Base-by-base conservation (phyloP, 2,113 vertebrate species). In the Tursiops truncatus region DNA sequence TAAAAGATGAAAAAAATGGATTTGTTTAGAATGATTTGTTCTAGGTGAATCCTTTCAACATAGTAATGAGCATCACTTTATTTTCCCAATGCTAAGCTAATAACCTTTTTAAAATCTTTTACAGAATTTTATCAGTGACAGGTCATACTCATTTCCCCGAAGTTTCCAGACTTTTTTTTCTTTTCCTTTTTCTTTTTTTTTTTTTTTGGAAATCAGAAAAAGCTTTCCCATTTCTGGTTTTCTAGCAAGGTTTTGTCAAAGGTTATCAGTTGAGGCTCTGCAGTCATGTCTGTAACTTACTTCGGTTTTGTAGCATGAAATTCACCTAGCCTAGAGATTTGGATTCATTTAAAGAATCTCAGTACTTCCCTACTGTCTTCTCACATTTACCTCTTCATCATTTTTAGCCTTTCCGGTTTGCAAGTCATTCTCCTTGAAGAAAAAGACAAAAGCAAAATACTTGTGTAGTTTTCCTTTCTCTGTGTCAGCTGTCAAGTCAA, bases 381-480 rank as follows among this genome's bases (percentile, higher is more conserved):
- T 91, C 44, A 95, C 31, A 97, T 96, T 96, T 94, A 58, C 28
- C 26, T 86, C 83, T 94, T 97, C 90, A 94, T 97, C 92, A 94
- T 60, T 96, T 97, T 92, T 92, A 95, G 25, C 63, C 50, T 93
- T 94, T 95, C 63, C 4, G 0, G 41, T 87, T 96, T 97, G 68
- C 65, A 96, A 97, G 87, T 96, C 86, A 95, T 97, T 98, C 94
- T 93, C 56, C 86, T 97, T 92, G 68, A 97, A 97, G 73, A 76
- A 96, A 96, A 97, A 96, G 73, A 96, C 92, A 93, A 95, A 97
- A 96, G 94, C 47, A 95, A 89, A 97, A 96, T 83, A 74, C 81
- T 53, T 87, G 20, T 89, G 68, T 83, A 92, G 86, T 92, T 97
- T 97, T 90, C 33, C 90, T 96, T 98, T 97, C 85, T 96, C 81